phyloP scores from a whole-genome alignment of 2,113 vertebrate genomes.

The Oceanodroma tethys region DNA sequence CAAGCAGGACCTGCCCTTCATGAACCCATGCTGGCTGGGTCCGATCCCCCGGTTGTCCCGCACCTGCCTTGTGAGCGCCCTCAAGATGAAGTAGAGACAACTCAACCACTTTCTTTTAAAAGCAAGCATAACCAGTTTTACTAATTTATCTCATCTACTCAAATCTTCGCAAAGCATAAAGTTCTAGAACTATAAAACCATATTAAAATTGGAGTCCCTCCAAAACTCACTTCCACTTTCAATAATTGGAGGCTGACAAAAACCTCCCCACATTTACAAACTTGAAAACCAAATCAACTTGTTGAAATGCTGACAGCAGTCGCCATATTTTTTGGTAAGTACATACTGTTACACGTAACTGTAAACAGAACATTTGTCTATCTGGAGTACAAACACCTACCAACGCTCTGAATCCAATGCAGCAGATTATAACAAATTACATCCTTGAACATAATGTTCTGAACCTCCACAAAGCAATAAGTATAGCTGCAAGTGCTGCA shows the following conservation, averaged over 20 bases:
- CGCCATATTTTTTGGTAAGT: neutral
- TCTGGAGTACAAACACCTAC: neutral
- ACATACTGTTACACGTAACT: constrained; percentile 1
- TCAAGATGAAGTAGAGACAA: neutral
- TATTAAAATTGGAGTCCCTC: neutral
- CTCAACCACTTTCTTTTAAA: neutral
- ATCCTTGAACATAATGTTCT: constrained; percentile 45
- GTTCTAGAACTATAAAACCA: fast-evolving
- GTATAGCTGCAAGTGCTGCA: constrained; percentile 26
- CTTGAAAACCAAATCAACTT: neutral
- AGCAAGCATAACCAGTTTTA: neutral
- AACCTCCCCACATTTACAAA: neutral
- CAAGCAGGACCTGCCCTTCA: too few species aligned
- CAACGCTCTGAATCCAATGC: neutral
- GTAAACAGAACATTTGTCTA: constrained; percentile 21
- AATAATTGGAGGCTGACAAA: neutral
- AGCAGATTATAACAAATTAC: constrained; percentile 30
- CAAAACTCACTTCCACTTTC: neutral
- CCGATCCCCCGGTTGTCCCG: too few species aligned
- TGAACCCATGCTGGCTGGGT: too few species aligned
- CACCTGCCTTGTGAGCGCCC: too few species aligned
- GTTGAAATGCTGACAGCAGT: neutral
- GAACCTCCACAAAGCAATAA: constrained; percentile 22
- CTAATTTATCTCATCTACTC: neutral
- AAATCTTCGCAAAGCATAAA: neutral